phyloP scores from a whole-genome alignment of 2,113 vertebrate species.

The Acrocephalus kingi region DNA sequence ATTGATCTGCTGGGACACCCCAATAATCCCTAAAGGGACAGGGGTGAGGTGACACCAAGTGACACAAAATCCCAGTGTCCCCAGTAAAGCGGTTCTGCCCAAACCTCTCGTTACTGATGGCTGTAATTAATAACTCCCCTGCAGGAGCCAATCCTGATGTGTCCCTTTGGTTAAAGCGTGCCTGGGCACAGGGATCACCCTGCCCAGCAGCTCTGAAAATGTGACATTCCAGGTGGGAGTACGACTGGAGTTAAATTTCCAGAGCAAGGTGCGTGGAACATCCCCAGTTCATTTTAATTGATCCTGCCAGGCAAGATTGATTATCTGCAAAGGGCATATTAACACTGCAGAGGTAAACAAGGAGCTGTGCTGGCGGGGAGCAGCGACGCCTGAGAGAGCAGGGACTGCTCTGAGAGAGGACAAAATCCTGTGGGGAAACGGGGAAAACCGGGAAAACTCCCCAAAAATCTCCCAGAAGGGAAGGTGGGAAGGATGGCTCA shows the following conservation, averaged over 20 bases:
- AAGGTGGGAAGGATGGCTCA: neutral
- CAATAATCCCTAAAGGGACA: accelerated
- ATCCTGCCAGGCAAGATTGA: conserved; percentile 53
- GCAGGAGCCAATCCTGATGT: accelerated
- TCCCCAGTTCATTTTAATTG: conserved; percentile 40
- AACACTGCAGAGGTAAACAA: conserved; percentile 31
- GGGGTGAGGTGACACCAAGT: neutral
- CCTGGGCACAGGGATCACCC: neutral
- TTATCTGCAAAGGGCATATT: conserved; percentile 24
- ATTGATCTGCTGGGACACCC: neutral
- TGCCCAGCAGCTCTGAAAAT: neutral
- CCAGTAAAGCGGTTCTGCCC: neutral
- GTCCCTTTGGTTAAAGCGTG: neutral
- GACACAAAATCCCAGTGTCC: neutral
- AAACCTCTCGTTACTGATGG: accelerated
- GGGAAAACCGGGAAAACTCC: neutral
- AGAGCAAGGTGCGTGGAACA: neutral
- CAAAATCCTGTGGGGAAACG: neutral
- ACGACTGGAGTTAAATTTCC: neutral
- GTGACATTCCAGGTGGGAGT: neutral
- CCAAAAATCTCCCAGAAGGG: accelerated
- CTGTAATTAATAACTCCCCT: neutral
- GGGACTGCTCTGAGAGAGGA: neutral
- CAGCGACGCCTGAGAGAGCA: neutral
- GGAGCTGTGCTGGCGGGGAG: neutral